These are phyloP conservation scores for Ischnura elegans DNA, from an alignment of 2,888 invertebrate species.

Conservation along the genomic window DNA sequence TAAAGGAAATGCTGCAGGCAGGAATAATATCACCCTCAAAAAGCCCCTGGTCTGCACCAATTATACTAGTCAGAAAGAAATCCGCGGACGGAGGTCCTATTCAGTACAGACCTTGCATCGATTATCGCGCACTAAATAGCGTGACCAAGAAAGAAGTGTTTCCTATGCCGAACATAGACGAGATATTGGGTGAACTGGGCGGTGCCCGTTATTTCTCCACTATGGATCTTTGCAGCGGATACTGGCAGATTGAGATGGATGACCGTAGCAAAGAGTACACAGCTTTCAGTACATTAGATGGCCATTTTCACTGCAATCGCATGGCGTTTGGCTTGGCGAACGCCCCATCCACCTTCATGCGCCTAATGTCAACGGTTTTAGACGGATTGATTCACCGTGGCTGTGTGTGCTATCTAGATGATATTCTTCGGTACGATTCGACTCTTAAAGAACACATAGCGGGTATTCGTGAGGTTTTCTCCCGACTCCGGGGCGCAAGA, in stretches of 20 bases:
- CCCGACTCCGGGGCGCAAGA: too few relatives aligned
- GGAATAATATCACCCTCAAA: too few relatives aligned
- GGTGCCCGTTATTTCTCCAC: too few relatives aligned
- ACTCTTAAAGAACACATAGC: not conserved
- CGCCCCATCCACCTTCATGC: not conserved
- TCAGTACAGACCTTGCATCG: not conserved
- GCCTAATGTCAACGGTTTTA: slow-evolving; percentile 10
- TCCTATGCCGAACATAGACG: too few relatives aligned
- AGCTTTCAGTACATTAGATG: not conserved
- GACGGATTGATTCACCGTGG: too few relatives aligned
- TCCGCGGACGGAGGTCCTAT: not conserved
- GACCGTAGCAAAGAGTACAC: not conserved
- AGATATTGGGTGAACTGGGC: too few relatives aligned
- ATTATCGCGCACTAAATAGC: not conserved
- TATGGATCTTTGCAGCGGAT: slow-evolving; percentile 3
- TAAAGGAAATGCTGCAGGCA: too few relatives aligned
- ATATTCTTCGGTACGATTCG: not conserved
- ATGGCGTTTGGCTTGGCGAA: not conserved
- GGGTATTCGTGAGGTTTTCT: too few relatives aligned
- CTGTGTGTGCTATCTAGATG: not conserved
- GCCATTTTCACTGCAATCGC: not conserved
- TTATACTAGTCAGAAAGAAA: not conserved
- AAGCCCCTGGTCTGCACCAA: too few relatives aligned
- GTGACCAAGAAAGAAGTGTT: not conserved
- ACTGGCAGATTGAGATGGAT: not conserved